These are phyloP conservation scores for Alcedo atthis DNA, from an alignment of 2,797 vertebrate species.

Conservation along the genomic window DNA sequence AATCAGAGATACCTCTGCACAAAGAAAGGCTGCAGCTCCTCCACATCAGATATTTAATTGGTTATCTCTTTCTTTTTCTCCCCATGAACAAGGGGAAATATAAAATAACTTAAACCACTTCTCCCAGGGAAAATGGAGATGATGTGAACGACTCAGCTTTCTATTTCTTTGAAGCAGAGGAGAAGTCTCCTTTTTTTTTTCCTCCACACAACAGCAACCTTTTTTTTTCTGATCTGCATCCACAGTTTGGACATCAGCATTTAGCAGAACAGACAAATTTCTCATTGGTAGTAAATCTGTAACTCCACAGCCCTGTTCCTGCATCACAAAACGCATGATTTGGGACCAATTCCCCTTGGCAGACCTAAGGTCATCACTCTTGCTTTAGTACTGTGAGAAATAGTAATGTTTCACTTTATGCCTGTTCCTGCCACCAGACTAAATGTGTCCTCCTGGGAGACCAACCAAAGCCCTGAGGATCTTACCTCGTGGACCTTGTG, in stretches of 20 bases:
- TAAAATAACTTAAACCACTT: neutral
- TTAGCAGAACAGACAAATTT: neutral
- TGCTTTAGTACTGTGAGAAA: neutral
- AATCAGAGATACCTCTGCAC: neutral
- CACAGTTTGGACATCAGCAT: neutral
- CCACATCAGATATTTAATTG: neutral
- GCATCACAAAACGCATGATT: neutral
- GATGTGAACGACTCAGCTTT: neutral
- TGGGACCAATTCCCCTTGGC: neutral
- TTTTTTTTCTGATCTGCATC: neutral
- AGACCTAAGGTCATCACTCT: neutral
- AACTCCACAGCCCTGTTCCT: rapidly evolving
- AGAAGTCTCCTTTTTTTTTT: neutral
- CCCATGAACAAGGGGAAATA: neutral
- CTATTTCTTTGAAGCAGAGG: neutral
- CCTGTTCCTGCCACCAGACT: neutral
- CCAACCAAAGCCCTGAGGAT: neutral
- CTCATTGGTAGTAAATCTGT: neutral
- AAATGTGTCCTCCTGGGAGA: neutral
- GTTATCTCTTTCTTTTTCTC: neutral
- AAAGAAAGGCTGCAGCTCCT: conserved; percentile 22
- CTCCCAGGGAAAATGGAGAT: neutral
- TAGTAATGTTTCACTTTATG: rapidly evolving
- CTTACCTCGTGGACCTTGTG: neutral
- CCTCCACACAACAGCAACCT: neutral